phyloP scores from a whole-genome alignment of 2,797 vertebrate genomes.

The Micrastur ruficollis region DNA sequence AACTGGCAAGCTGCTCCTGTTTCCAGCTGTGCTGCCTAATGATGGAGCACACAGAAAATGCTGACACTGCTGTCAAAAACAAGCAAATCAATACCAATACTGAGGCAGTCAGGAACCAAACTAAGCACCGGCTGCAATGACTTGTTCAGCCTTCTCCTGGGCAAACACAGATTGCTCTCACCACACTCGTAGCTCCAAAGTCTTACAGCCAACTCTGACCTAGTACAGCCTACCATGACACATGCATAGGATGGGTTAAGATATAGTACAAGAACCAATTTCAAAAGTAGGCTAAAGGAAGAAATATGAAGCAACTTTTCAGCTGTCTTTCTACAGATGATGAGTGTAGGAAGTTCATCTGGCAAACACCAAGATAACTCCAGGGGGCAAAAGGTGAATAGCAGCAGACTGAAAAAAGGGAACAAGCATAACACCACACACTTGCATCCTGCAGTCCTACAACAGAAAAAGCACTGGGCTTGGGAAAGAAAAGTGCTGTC shows the following conservation, averaged over 20 bases:
- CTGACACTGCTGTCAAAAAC: neutral
- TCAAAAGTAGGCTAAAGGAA: conserved; percentile 53
- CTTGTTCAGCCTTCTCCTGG: neutral
- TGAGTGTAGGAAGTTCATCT: neutral
- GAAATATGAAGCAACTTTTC: conserved; percentile 30
- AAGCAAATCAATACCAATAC: neutral
- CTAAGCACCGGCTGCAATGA: neutral
- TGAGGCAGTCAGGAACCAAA: neutral
- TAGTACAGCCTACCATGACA: neutral
- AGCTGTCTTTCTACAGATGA: neutral
- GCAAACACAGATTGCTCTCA: neutral
- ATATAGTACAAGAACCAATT: neutral
- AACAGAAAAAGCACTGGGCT: neutral
- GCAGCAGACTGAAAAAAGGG: neutral
- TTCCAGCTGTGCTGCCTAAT: neutral
- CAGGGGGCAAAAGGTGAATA: neutral
- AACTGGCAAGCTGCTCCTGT: neutral
- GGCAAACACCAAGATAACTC: neutral
- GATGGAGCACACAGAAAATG: neutral
- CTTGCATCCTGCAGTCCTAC: neutral
- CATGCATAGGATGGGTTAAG: neutral
- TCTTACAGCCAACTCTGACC: neutral
- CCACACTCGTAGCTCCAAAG: neutral
- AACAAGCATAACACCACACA: neutral
- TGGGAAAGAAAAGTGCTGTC: neutral